Evolutionary conservation across 2,113 vertebrate genomes (phyloP), one percentile per base, ranked within the genome.

Genomic region (Phodopus roborovskii): DNA sequence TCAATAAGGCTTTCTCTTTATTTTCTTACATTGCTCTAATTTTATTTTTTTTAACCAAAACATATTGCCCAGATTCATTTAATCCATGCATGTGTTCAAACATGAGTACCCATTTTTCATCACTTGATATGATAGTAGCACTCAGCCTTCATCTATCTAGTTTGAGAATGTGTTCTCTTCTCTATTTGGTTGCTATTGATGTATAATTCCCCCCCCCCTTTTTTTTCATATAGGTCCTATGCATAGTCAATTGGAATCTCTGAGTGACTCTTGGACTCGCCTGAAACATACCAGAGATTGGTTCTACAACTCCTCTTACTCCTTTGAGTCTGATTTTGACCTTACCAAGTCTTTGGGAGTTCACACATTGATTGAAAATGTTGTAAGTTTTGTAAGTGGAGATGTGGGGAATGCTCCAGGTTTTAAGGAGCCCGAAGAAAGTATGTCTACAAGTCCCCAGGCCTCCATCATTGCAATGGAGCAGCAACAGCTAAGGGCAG

Each of bases 401-500:
- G 99, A 99, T 85, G 99, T 99, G 95, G 99, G 99, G 60, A 99
- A 98, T 91, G 98, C 99, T 0, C 99, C 99, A 1, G 99, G 99
- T 86, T 99, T 99, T 98, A 99, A 99, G 97, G 99, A 99, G 89
- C 99, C 99, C 0, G 99, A 99, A 78, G 99, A 99, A 97, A 99
- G 98, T 71, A 99, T 99, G 99, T 99, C 99, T 91, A 99, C 99
- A 81, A 99, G 99, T 97, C 99, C 99, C 0, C 99, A 99, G 97
- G 99, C 99, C 0, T 99, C 98, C 5, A 90, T 99, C 92, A 98
- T 99, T 98, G 99, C 99, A 78, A 99, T 99, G 99, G 99, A 99
- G 91, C 99, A 99, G 98, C 99, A 99, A 94, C 99, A 99, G 98
- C 97, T 99, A 97, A 98, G 99, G 84, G 99, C 99, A 1, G 99